Conservation (phyloP, 53 echinoderm and acorn worm species). For the Holothuria scabra region DNA sequence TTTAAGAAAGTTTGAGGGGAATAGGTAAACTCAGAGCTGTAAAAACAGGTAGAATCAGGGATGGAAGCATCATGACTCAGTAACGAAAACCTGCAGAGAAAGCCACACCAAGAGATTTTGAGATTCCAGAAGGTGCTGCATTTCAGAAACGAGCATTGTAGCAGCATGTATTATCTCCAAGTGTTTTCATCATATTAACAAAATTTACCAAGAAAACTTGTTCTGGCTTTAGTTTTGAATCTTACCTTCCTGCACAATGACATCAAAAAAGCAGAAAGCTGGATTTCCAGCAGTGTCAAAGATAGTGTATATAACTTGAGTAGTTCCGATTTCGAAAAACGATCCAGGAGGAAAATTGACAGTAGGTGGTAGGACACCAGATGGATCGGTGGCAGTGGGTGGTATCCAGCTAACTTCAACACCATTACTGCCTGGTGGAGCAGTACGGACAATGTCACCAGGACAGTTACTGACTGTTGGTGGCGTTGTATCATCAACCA, state of each 20-base stretch:
- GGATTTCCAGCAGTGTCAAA: conserved; percentile 29
- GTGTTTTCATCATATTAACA: too few species aligned
- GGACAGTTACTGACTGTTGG: conserved; percentile 4
- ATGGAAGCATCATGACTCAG: too few species aligned
- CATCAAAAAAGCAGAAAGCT: conserved; percentile 16
- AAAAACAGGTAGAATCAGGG: too few species aligned
- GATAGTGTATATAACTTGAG: conserved; percentile 5
- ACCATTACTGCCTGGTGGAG: neutral
- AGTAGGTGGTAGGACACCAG: conserved; percentile 4
- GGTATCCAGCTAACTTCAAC: conserved; percentile 17
- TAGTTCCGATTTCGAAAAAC: neutral
- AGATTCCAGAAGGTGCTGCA: too few species aligned
- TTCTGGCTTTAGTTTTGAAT: too few species aligned
- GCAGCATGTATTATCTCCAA: too few species aligned
- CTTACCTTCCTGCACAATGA: neutral
- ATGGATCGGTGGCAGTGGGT: conserved; percentile 37
- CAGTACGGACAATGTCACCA: neutral
- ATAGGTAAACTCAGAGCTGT: too few species aligned
- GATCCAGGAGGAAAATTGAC: neutral
- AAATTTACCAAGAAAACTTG: too few species aligned
- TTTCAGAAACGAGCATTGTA: too few species aligned
- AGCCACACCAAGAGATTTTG: too few species aligned
- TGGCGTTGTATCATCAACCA: neutral
- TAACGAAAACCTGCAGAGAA: too few species aligned
- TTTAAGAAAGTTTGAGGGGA: too few species aligned